Evolutionary conservation across 2,113 vertebrate genomes (phyloP), one percentile per base, ranked within the genome.

Genomic region (Eulacestoma nigropectus): DNA sequence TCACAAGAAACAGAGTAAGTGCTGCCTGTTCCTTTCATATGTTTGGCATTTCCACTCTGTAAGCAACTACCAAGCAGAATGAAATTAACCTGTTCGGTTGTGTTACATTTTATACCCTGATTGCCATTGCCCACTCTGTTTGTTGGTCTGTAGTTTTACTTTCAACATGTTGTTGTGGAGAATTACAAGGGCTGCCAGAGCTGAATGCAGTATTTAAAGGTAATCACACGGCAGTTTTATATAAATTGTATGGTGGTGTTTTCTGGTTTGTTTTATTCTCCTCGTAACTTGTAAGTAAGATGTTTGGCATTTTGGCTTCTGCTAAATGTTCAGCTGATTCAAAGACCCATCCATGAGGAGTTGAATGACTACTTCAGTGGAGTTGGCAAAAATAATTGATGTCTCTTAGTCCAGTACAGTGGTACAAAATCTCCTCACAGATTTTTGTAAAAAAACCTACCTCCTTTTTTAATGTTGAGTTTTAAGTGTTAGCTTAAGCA

Each of bases 71-170:
- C 49, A 37, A 56, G 13, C 21, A 30, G 18, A 70, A 44, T 32
- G 25, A 63, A 49, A 26, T 65, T 42, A 56, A 52, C 50, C 39
- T 59, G 17, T 79, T 90, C 39, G 21, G 44, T 68, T 86, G 10
- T 10, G 7, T 47, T 64, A n/a, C 8, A 1, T 82, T 62, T 25
- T 27, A 1, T 68, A 33, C 9, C 13, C 27, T 50, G 39, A 41
- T 47, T 33, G 33, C 46, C 14, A 4, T 18, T 86, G 41, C 35
- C 16, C 0, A 0, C 50, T 70, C 32, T 49, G 3, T 55, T 1
- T 73, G 41, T 49, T 73, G 25, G 6, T 39, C 16, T 76, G 35
- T 73, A 16, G 3, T 67, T 85, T 59, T 80, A 17, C 10, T 46
- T 70, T 44, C 41, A 46, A 32, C 29, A 9, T 55, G 10, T 2